Percentiles rank a stretch among this genome's conserved stretches.
These are phyloP conservation scores for Fukomys damarensis DNA, from an alignment of 2,113 vertebrate genomes.

Conservation along the genomic window DNA sequence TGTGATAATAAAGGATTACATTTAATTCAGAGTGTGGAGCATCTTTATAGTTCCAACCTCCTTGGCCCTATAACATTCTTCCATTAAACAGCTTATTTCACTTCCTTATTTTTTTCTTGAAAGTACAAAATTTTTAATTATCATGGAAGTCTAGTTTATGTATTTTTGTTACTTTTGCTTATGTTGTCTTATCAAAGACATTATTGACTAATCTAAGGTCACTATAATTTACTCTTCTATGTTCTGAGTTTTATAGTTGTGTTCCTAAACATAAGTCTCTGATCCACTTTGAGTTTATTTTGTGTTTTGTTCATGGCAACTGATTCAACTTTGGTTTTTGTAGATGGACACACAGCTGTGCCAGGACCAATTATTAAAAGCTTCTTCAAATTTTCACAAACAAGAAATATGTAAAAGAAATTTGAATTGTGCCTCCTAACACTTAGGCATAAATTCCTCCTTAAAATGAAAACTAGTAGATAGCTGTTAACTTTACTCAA, in stretches of 20 bases:
- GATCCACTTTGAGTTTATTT: not conserved
- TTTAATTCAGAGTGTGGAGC: no score
- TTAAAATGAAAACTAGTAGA: not conserved
- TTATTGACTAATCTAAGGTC: not conserved
- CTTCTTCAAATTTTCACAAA: not conserved
- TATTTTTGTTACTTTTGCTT: not conserved
- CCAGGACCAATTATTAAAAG: not conserved
- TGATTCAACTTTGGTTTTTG: not conserved
- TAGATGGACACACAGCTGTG: not conserved
- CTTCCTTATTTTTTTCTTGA: not conserved
- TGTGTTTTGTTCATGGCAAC: not conserved
- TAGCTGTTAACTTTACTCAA: not conserved
- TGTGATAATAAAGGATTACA: no score
- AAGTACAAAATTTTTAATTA: not conserved
- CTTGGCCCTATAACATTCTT: no score
- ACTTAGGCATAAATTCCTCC: not conserved
- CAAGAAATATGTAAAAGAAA: not conserved
- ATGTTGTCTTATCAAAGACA: not conserved
- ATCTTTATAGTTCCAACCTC: no score
- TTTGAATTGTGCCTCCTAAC: not conserved
- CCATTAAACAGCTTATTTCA: not conserved
- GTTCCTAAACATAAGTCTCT: not conserved
- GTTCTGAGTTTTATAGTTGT: not conserved
- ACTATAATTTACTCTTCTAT: not conserved
- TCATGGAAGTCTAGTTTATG: not conserved